Percentiles rank a stretch among this genome's conserved stretches.
Evolutionary conservation across 2,113 vertebrate genomes (phyloP).

Genomic region (Scartelaos histophorus): DNA sequence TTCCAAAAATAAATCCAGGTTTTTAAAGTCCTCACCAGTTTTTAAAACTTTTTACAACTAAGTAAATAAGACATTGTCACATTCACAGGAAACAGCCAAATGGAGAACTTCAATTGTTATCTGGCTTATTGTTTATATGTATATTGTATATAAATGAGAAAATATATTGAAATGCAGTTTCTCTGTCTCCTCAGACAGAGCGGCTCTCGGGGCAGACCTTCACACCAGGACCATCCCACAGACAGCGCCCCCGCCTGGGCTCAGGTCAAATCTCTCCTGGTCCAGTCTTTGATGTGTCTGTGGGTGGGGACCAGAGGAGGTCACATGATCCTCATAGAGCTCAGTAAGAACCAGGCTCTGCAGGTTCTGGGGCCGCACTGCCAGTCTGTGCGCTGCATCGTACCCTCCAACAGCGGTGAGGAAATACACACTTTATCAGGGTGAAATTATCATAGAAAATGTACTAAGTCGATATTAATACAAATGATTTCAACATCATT

Average conservation of each 20-base stretch:
- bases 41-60: no score
- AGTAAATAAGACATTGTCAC: no score
- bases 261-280: slow-evolving; percentile 86
- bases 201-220: slow-evolving; percentile 57
- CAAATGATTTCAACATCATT: no score
- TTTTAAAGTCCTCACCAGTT: no score
- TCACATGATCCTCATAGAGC: slow-evolving; percentile 86
- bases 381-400: slow-evolving; percentile 83
- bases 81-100: no score
- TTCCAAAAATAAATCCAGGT: no score
- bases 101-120: no score
- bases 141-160: no score
- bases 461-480: no score
- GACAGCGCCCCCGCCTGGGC: slow-evolving; percentile 65
- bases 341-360: slow-evolving; percentile 82
- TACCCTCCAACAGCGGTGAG: slow-evolving; percentile 81
- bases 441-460: no score
- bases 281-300: slow-evolving; percentile 85
- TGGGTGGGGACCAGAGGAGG: slow-evolving; percentile 94
- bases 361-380: slow-evolving; percentile 80
- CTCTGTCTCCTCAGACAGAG: slow-evolving; percentile 37
- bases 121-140: no score
- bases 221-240: slow-evolving; percentile 10
- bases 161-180: no score
- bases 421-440: neutral